Percentiles rank a stretch among this genome's conserved stretches.
phyloP scores from a whole-genome alignment of 2,888 invertebrate species.

The Phlogophora meticulosa region DNA sequence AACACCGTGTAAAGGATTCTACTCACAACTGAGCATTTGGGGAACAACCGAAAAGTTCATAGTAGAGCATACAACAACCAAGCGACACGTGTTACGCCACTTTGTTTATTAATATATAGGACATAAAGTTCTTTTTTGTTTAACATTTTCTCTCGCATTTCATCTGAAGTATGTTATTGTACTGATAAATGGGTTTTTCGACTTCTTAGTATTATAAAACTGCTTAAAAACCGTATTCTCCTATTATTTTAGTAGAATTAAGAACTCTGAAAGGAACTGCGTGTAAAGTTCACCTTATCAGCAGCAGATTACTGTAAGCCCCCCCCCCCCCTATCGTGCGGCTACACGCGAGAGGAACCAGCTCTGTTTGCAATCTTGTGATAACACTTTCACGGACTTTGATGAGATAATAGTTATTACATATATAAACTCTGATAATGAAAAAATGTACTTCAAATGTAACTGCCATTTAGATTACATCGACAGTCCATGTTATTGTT shows the following conservation, averaged over 20 bases:
- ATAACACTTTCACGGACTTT: background rate
- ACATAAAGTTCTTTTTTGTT: background rate
- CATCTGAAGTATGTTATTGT: background rate
- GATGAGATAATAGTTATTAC: background rate
- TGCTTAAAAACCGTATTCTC: too few relatives aligned
- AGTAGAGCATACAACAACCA: background rate
- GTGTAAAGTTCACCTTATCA: too few relatives aligned
- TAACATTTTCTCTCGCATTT: background rate
- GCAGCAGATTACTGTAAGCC: too few relatives aligned
- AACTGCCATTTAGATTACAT: background rate
- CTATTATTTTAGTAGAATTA: too few relatives aligned
- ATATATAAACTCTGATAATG: background rate
- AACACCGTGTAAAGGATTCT: constrained; percentile 12
- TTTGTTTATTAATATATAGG: background rate
- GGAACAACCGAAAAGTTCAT: constrained; percentile 25
- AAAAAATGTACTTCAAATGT: background rate
- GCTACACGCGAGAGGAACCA: background rate
- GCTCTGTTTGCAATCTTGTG: background rate
- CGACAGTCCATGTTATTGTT: background rate
- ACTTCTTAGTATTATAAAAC: too few relatives aligned
- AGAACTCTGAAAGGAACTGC: too few relatives aligned
- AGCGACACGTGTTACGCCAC: background rate
- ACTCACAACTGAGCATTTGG: constrained; percentile 46
- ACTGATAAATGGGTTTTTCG: too few relatives aligned
- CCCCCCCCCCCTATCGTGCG: too few relatives aligned